Base-by-base conservation (phyloP, 2,888 invertebrate species). In the Pyrochroa serraticornis region DNA sequence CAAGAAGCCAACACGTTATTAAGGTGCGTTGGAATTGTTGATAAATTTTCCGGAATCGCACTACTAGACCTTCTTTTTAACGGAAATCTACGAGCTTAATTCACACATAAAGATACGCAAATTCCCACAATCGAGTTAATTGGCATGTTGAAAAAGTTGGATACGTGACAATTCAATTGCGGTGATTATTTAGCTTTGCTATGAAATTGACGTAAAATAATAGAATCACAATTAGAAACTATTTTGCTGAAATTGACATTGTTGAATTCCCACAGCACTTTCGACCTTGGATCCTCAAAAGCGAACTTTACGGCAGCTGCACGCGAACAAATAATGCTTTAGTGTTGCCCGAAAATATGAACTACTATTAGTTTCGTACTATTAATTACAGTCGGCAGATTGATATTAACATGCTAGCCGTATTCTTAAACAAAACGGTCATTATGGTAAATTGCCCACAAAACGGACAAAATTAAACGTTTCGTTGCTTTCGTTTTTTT, bases 241-340 rank as follows among this genome's bases (percentile, higher is more conserved):
- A 54, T 54, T 59, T 54, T 45, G 45, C 38, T 59, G 36, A 43
- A 54, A 53, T 46, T 52, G 53, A 58, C 53, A 53, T 58, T 59
- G 54, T 60, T 46, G 47, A 62, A 63, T 66, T 67, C 66, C 64
- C 67, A 67, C 60, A 65, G 50, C 52, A 55, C 58, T 56, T 22
- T 60, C 61, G 60, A 53, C 66, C 65, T 64, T 63, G 64, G 14
- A 56, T 46, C 48, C 42, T 63, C 60, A 61, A 63, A 47, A 59
- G 45, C 48, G 62, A 54, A 61, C 65, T 67, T 66, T 65, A 64
- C 64, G 66, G 61, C 65, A 64, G 64, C 62, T 67, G 65, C 67
- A 67, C 67, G 68, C 58, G 38, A 58, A 57, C 57, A 50, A 57
- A 57, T 51, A 47, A 51, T 45, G 42, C 45, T 48, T 65, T 65